Conservation (phyloP, 2,113 vertebrate species). For the Poeciliopsis prolifica region DNA sequence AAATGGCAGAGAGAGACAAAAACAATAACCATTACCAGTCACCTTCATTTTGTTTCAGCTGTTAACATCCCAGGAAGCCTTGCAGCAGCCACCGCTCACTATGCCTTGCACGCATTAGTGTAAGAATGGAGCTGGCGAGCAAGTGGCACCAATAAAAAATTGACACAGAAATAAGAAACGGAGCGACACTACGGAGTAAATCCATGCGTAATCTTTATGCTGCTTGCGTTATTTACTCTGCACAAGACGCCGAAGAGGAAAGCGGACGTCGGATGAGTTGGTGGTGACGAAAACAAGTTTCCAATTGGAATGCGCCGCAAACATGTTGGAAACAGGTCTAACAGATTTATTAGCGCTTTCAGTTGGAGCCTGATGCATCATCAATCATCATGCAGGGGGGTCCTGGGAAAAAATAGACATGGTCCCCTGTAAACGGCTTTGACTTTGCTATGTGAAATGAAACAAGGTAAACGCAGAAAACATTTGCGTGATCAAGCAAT, state of each 20-base stretch:
- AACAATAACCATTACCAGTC: constrained; percentile 81
- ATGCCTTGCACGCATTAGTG: constrained; percentile 11
- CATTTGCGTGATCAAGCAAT: neutral
- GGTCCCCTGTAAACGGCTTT: constrained; percentile 32
- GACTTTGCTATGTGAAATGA: constrained; percentile 22
- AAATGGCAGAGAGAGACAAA: constrained; percentile 74
- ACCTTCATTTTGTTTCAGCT: constrained; percentile 74
- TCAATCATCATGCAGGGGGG: constrained; percentile 44
- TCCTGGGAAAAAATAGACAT: constrained; percentile 25
- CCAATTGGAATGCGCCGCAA: constrained; percentile 34
- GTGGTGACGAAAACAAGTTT: constrained; percentile 9
- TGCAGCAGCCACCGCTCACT: constrained; percentile 25
- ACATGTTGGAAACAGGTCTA: constrained; percentile 25
- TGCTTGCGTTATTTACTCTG: constrained; percentile 14
- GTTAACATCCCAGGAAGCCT: constrained; percentile 54
- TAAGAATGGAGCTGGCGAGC: constrained; percentile 19
- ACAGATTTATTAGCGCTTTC: constrained; percentile 54
- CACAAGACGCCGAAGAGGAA: neutral
- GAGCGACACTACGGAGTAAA: neutral
- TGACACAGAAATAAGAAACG: constrained; percentile 30
- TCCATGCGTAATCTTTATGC: neutral
- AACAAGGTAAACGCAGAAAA: constrained; percentile 13
- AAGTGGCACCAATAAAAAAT: constrained; percentile 29
- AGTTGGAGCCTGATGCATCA: constrained; percentile 41
- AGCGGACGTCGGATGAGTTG: constrained; percentile 11